Evolutionary conservation across 1,140 invertebrate species (phyloP), one percentile per base, ranked within the genome.

Genomic region (Sitodiplosis mosellana): DNA sequence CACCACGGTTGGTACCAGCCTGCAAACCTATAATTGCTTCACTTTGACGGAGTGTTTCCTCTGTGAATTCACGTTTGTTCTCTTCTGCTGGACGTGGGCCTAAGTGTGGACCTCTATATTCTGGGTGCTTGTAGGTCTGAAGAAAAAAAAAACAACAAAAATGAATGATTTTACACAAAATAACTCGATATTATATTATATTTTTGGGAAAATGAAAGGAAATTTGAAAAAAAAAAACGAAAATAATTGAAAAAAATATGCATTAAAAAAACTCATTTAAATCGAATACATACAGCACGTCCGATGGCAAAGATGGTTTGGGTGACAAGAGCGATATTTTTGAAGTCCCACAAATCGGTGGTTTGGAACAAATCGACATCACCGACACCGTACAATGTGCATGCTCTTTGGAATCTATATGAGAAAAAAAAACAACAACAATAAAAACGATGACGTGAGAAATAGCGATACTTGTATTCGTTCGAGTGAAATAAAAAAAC

Each of bases 341-440:
- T 91, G 62, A 83, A 81, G 61, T 95, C 90, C 74, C 78, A 95
- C 5, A 96, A 70, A 61, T 95, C 91, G 7, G 89, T 87, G 0
- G 90, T 89, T 67, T 94, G 90, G 75, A 96, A 96, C 2, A 92
- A 73, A 59, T 96, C 91, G 5, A 82, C 76, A 54, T 90, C 85
- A 8, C 80, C 74, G 2, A 95, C 87, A 10, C 91, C 91, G 56
- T 93, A 91, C 41, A 76, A 77, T 44, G 81, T 77, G 53, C 85
- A 76, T 1, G 87, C 88, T 55, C 84, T 82, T 63, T 91, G 86
- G 69, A 96, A 94, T 54, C 87, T 86, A 59, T 52, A 68, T 67
- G 41, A 34, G 54, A 42, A 45, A 19, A 11, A 45, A 34, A 27
- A 14, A 19, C 5, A 12, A 2, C 2, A 17, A 27, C 10, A 47